A percentile compares a stretch with the other conserved stretches of the same genome.
Conservation (phyloP, 2,113 vertebrate genomes). For the Phrynocephalus versicolor region DNA sequence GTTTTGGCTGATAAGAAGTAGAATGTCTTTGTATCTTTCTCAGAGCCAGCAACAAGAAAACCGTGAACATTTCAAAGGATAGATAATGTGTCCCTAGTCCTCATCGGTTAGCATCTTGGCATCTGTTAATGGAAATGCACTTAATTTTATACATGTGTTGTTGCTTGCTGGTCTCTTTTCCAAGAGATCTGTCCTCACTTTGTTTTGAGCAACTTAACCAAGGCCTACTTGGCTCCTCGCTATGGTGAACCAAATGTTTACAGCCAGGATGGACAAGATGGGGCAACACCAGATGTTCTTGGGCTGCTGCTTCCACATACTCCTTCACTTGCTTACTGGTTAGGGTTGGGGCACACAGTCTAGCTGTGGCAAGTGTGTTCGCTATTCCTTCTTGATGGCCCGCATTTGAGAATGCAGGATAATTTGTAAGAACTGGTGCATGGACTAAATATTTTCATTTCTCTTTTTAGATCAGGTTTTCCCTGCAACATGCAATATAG, state of each 20-base stretch:
- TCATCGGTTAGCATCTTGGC: background rate
- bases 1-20: background rate
- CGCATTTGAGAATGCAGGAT: background rate
- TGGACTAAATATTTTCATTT: conserved; percentile 25
- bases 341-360: background rate
- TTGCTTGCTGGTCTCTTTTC: background rate
- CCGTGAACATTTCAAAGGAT: background rate
- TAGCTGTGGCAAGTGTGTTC: background rate
- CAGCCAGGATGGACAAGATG: background rate
- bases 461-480: conserved; percentile 83
- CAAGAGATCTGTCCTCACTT: background rate
- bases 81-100: background rate
- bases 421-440: background rate
- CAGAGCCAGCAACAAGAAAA: too few relatives aligned
- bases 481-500: conserved; percentile 87
- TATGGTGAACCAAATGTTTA: background rate
- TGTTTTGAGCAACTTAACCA: background rate
- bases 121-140: background rate
- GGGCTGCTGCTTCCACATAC: background rate
- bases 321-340: background rate
- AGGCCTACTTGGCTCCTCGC: background rate
- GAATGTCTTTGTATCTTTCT: background rate
- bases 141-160: background rate
- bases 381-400: background rate
- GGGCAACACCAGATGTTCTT: background rate